phyloP scores from a whole-genome alignment of 2,113 vertebrate genomes.

The Etheostoma cragini region DNA sequence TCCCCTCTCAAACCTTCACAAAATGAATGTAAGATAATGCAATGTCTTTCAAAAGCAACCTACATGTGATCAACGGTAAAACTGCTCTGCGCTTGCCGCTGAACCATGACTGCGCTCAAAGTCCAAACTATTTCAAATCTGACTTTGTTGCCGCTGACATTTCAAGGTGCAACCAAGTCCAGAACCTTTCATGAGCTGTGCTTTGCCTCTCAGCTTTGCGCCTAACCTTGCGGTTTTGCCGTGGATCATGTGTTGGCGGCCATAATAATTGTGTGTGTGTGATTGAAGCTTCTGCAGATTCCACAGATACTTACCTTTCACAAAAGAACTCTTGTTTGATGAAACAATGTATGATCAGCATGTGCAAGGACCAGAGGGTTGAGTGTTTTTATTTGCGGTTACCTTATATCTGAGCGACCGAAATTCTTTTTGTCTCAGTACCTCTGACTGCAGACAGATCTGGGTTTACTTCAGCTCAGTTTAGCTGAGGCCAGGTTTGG shows the following conservation, averaged over 20 bases:
- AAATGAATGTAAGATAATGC: neutral
- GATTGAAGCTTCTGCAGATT: neutral
- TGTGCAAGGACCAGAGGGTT: neutral
- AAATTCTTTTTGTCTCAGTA: neutral
- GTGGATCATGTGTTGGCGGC: too few relatives aligned
- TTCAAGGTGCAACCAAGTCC: too few relatives aligned
- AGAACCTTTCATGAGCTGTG: too few relatives aligned
- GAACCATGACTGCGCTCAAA: too few relatives aligned
- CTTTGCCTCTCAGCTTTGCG: too few relatives aligned
- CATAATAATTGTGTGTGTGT: neutral
- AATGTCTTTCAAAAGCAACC: neutral
- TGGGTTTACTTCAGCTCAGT: neutral
- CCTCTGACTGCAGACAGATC: neutral
- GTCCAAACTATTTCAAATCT: too few relatives aligned
- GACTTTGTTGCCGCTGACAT: too few relatives aligned
- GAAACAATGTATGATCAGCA: neutral
- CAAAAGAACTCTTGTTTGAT: neutral
- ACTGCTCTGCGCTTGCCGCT: too few relatives aligned
- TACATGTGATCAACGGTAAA: too few relatives aligned
- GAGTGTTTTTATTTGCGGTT: neutral
- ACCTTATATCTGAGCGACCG: too few relatives aligned
- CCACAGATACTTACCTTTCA: neutral
- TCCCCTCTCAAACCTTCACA: neutral
- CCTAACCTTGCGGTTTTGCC: too few relatives aligned
- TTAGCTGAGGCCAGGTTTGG: neutral